Conservation (phyloP, 2,113 vertebrate species). For the Girardinichthys multiradiatus region DNA sequence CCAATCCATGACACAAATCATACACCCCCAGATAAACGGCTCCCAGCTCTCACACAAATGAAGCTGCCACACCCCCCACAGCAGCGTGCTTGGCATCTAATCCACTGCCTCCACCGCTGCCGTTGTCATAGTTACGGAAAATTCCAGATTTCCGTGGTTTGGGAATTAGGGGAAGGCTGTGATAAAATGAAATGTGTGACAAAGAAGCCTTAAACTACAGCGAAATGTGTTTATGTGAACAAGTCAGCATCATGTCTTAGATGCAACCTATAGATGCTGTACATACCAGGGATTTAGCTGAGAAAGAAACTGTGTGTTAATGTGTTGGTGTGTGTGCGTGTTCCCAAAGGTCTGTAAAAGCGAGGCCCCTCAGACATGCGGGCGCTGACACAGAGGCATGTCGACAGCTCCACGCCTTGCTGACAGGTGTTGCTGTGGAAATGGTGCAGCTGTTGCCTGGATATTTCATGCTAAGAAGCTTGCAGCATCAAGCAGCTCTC, state of each 20-base stretch:
- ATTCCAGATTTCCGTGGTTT: constrained; percentile 45
- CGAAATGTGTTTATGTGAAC: background rate
- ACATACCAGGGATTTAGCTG: constrained; percentile 14
- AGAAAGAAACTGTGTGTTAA: background rate
- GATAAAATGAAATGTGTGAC: background rate
- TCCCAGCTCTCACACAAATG: constrained; percentile 26
- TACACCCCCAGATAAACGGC: constrained; percentile 28
- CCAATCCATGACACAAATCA: constrained; percentile 42
- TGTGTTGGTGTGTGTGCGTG: background rate
- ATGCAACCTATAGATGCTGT: constrained; percentile 25
- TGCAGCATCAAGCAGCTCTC: constrained; percentile 30
- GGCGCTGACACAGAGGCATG: constrained; percentile 65
- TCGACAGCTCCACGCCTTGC: constrained; percentile 62
- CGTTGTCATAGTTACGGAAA: constrained; percentile 73
- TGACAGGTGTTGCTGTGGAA: constrained; percentile 76
- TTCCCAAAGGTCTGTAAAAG: constrained; percentile 29
- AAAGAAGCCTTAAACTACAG: background rate
- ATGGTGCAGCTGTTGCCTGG: constrained; percentile 74
- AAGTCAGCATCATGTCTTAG: background rate
- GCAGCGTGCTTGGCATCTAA: constrained; percentile 49
- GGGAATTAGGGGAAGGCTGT: background rate
- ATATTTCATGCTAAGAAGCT: constrained; percentile 69
- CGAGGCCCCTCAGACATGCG: constrained; percentile 39
- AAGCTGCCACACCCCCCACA: constrained; percentile 45
- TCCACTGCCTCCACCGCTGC: constrained; percentile 61